Evolutionary conservation across 2,888 invertebrate species (phyloP), one percentile per base, ranked within the genome.

Genomic region (Hemithea aestivaria): DNA sequence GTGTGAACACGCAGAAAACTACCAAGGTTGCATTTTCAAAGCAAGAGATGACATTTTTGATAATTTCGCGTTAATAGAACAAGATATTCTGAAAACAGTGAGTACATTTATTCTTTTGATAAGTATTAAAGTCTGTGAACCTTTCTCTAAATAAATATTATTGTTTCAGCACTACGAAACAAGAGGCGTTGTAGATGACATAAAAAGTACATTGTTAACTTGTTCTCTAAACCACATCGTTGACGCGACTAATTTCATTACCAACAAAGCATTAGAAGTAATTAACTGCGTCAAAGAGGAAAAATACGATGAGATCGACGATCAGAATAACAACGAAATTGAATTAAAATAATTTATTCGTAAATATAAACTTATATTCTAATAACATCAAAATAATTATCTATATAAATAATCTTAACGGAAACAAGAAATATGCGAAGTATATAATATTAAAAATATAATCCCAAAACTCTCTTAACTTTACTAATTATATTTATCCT

Each of bases 201-300:
- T 68, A 11, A 56, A 67, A 37, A 57, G 59, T 2, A 48, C 56
- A 0, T 47, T 73, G 2, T 34, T 66, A 7, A 26, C 45, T 5
- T 76, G 75, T 35, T 56, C 66, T 3, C 51, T 64, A 6, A 51
- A 68, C 20, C 68, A 71, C n/a, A 33, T 73, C 2, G 49, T 66
- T 8, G 56, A 62, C 8, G 65, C 68, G 8, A 55, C 70, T 1
- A 40, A 51, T 21, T 43, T 48, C 7, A 58, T 73, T 7, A 50
- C 62, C 0, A 45, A 42, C 27, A 65, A 66, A 53, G 51, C 60
- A 2, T 33, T 64, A 10, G 36, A 56, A 10, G 59, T 71, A 6
- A 45, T 65, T 2, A 53, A 56, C 32, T 73, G 73, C 35, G 55
- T 66, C n/a, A 16, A 53, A 22, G 48, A 66, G 38, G 33, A 49